Conservation (phyloP, 2,113 vertebrate genomes). For the Clarias macrocephalus region DNA sequence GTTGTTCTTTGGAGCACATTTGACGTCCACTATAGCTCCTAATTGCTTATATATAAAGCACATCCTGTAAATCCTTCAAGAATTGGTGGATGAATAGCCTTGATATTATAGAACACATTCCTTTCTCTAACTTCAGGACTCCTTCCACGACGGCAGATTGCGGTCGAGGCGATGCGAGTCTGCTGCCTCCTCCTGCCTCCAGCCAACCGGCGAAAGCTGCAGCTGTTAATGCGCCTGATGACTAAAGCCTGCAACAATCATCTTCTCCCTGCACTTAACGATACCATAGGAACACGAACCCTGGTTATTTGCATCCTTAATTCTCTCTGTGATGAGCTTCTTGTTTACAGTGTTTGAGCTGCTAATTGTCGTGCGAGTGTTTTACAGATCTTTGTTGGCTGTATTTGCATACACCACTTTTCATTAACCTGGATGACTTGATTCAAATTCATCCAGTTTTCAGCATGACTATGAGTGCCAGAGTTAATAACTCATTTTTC, state of each 20-base stretch:
- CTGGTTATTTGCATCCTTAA: conserved; percentile 68
- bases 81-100: background rate
- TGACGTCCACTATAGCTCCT: background rate
- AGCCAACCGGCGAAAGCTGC: conserved; percentile 79
- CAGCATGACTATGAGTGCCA: background rate
- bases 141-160: conserved; percentile 64
- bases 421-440: background rate
- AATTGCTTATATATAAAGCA: background rate
- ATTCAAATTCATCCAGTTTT: background rate
- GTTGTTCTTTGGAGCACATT: background rate
- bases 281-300: conserved; percentile 74
- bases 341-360: background rate
- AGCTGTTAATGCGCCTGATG: conserved; percentile 83
- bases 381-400: background rate
- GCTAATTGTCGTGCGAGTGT: background rate
- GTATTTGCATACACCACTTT: background rate
- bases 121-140: conserved; percentile 48
- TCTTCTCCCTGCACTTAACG: conserved; percentile 78
- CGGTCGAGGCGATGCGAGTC: conserved; percentile 80
- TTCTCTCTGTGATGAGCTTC: background rate
- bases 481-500: background rate
- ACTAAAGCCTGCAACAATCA: conserved; percentile 75
- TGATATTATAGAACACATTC: background rate
- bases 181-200: conserved; percentile 82
- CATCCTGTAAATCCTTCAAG: background rate